Conservation (phyloP, 2,888 invertebrate species). For the Xestia sexstrigata region DNA sequence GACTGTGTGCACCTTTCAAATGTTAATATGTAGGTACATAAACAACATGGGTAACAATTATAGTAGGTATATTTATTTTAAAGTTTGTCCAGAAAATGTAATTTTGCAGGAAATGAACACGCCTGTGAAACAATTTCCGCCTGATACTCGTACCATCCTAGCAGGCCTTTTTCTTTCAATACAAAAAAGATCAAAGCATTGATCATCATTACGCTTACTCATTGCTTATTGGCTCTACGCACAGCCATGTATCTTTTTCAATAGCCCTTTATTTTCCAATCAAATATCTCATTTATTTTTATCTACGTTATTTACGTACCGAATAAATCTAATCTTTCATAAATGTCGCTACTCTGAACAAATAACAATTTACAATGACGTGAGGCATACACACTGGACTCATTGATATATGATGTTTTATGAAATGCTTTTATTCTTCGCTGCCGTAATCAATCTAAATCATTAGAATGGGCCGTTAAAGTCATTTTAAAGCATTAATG, state of each 20-base stretch:
- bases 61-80: background rate
- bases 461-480: conserved; percentile 82
- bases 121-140: background rate
- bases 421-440: conserved; percentile 69
- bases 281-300: conserved; percentile 35
- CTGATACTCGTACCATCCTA: too few relatives aligned
- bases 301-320: conserved; percentile 44
- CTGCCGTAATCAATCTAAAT: conserved; percentile 83
- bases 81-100: background rate
- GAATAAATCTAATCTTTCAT: conserved; percentile 63
- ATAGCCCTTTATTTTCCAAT: conserved; percentile 38
- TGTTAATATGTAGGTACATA: background rate
- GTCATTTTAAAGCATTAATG: conserved; percentile 84
- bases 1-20: conserved; percentile 39
- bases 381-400: conserved; percentile 42
- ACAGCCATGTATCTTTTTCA: conserved; percentile 7
- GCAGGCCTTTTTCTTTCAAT: background rate
- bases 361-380: conserved; percentile 57
- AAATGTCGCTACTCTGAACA: conserved; percentile 58
- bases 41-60: conserved; percentile 1
- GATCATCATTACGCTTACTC: background rate
- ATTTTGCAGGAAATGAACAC: background rate
- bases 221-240: background rate
- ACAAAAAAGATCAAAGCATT: background rate
- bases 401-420: conserved; percentile 66